These are phyloP conservation scores for Chrysolophus pictus DNA, from an alignment of 2,797 vertebrate genomes.

Conservation along the genomic window DNA sequence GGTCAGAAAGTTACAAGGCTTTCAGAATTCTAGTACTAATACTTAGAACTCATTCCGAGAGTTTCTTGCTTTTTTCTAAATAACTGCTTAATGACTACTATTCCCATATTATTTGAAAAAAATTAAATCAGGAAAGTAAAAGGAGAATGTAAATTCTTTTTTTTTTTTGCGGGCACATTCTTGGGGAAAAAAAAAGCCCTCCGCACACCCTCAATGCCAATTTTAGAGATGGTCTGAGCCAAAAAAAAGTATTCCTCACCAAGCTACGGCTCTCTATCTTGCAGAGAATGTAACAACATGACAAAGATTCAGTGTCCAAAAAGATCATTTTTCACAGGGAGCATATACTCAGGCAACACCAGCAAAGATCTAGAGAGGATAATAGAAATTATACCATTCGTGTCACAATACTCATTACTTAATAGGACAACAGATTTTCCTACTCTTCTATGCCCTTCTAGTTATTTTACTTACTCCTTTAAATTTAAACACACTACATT, in stretches of 20 bases:
- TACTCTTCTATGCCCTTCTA: background rate
- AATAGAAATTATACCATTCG: background rate
- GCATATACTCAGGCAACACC: accelerated
- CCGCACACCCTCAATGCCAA: accelerated
- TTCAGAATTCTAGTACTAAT: background rate
- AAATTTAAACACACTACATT: background rate
- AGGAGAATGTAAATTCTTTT: background rate
- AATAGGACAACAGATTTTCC: background rate
- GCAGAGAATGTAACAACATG: background rate
- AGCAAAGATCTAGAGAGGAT: background rate
- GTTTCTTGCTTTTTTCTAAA: background rate
- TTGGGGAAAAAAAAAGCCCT: background rate
- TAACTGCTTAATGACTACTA: background rate
- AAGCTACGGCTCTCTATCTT: background rate
- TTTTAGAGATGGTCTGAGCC: background rate
- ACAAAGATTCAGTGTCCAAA: background rate
- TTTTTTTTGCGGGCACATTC: background rate
- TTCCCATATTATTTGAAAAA: background rate
- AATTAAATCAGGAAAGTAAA: background rate
- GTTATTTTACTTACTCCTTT: constrained; percentile 19
- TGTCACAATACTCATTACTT: background rate
- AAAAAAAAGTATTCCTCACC: background rate
- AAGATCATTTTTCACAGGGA: background rate
- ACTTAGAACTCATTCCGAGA: background rate
- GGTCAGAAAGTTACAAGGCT: background rate